A percentile compares a stretch with the other conserved stretches of the same genome.
Conservation (phyloP, 2,113 vertebrate genomes). For the Pimephales promelas region DNA sequence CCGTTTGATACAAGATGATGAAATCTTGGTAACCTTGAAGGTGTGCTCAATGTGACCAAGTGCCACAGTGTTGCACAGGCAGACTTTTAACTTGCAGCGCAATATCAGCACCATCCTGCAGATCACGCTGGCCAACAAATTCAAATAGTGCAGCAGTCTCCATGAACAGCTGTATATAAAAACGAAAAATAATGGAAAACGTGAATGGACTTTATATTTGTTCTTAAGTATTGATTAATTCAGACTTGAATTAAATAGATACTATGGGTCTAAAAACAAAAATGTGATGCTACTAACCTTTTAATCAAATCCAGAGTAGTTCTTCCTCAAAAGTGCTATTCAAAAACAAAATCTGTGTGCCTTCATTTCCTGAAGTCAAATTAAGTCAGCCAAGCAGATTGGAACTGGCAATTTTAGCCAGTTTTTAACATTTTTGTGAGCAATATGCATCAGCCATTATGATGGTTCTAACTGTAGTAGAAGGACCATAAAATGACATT, state of each 20-base stretch:
- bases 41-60: not conserved
- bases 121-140: not conserved
- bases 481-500: constrained; percentile 27
- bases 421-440: not conserved
- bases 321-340: not conserved
- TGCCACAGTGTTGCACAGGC: not conserved
- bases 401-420: not conserved
- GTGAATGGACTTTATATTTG: not conserved
- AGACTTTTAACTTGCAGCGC: not conserved
- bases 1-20: not conserved
- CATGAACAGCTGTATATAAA: not conserved
- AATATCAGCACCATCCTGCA: not conserved
- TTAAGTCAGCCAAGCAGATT: not conserved
- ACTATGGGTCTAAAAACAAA: not conserved
- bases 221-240: not conserved
- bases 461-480: constrained; percentile 31
- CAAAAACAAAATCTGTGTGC: not conserved
- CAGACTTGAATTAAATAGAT: not conserved
- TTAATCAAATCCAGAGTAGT: not conserved
- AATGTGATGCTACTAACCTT: not conserved
- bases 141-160: not conserved
- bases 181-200: not conserved
- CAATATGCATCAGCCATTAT: not conserved
- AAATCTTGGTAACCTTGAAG: not conserved
- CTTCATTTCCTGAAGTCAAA: not conserved